Base-by-base conservation (phyloP, 2,797 vertebrate species). In the Myripristis murdjan region DNA sequence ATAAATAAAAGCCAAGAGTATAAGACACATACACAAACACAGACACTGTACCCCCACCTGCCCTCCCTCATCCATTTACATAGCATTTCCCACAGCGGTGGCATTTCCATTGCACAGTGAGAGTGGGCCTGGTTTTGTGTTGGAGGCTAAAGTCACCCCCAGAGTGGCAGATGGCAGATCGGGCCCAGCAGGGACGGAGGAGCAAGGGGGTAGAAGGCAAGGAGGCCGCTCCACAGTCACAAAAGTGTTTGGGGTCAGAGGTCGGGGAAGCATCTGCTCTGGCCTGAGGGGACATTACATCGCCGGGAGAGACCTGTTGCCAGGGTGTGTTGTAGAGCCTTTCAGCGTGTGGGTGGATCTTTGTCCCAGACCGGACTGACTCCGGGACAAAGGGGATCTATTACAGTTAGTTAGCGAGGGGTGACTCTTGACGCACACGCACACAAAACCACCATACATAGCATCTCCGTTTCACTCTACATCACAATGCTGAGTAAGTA, bases 241-340 rank as follows among this genome's bases (percentile, higher is more conserved):
- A 95, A 95, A 95, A 96, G 93, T 96, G 93, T 89, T 94, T 79
- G 16, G 91, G 96, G 95, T 97, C 93, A 96, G 89, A 95, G 97
- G 95, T 97, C 95, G 0, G 74, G 62, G 90, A 91, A 95, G 95
- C 97, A 98, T 98, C 97, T 98, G 97, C 95, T 96, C 93, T 16
- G 35, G 89, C 94, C 91, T 86, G 91, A 93, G 93, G 92, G 91
- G 60, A 79, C 96, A 96, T 96, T 94, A 92, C 95, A 93, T 82
- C 39, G 81, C 91, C 91, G 89, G 23, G 74, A 84, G 80, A 83
- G 82, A 93, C 93, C 94, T 93, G 95, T 96, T 96, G 95, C 94
- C 84, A 89, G 89, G 87, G 83, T 91, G 86, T 86, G 87, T 84
- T 88, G 83, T 81, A 65, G 62, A 82, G 81, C 76, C 78, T 83